phyloP scores from a whole-genome alignment of 2,113 vertebrate species.

The Tricholaema leucomelas region DNA sequence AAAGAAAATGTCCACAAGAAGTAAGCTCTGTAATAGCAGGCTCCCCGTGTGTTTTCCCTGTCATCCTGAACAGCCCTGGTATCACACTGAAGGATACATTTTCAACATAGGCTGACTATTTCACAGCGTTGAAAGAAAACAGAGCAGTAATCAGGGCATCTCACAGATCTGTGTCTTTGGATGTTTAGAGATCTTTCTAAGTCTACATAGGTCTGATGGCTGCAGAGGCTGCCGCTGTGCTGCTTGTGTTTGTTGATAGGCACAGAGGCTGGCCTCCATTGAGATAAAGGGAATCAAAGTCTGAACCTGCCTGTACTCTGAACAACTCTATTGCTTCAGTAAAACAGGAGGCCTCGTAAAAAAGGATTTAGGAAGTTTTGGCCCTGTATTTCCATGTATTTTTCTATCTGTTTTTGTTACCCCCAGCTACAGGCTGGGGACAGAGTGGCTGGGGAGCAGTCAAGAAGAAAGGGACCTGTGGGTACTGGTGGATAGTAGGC shows the following conservation, averaged over 20 bases:
- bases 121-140: neutral
- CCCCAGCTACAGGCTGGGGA: too few species aligned
- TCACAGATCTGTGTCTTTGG: neutral
- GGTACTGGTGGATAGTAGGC: too few species aligned
- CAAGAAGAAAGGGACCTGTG: too few species aligned
- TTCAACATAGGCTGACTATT: neutral
- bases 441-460: too few species aligned
- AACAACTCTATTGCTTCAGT: neutral
- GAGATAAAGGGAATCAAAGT: neutral
- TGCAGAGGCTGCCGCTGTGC: neutral
- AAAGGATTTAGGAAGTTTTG: neutral
- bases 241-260: neutral
- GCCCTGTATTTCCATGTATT: fast-evolving
- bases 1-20: neutral
- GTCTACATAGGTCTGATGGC: fast-evolving
- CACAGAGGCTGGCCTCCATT: neutral
- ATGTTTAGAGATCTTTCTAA: neutral
- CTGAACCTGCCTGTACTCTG: neutral
- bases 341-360: neutral
- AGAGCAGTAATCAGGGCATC: neutral
- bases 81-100: fast-evolving
- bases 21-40: neutral
- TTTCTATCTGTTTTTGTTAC: too few species aligned
- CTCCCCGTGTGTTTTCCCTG: neutral
- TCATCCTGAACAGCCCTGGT: neutral